Conservation (phyloP, 2,888 invertebrate genomes). For the Lacanobia oleracea region DNA sequence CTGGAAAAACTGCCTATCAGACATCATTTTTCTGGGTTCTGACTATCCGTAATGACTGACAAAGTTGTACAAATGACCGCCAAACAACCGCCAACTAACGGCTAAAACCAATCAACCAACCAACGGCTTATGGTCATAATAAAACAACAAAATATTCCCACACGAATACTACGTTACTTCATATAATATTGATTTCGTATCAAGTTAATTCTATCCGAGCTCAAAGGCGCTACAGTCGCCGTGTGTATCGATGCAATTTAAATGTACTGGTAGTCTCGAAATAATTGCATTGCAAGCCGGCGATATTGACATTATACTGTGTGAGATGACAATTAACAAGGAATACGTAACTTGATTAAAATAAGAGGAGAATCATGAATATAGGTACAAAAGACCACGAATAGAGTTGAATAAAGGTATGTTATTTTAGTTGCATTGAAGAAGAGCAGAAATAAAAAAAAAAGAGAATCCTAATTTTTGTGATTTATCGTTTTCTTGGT, state of each 20-base stretch:
- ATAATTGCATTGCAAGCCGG: conserved; percentile 51
- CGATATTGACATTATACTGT: conserved; percentile 34
- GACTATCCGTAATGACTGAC: background rate
- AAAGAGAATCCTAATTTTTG: too few species aligned
- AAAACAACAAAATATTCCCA: background rate
- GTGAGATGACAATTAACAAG: conserved; percentile 38
- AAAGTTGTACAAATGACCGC: background rate
- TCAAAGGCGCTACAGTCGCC: conserved; percentile 34
- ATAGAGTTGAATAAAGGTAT: too few species aligned
- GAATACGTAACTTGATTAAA: conserved; percentile 17
- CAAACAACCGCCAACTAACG: too few species aligned
- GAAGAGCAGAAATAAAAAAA: too few species aligned
- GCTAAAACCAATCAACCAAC: too few species aligned
- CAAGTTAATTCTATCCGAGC: conserved; percentile 25
- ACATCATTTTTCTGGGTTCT: too few species aligned
- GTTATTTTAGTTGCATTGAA: too few species aligned
- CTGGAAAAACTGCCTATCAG: too few species aligned
- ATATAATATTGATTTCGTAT: background rate
- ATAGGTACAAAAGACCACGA: too few species aligned
- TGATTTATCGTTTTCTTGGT: too few species aligned
- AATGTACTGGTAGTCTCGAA: conserved; percentile 40
- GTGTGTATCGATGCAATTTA: conserved; percentile 50
- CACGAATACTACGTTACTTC: background rate
- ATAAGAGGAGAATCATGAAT: background rate
- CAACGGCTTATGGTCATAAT: too few species aligned